Evolutionary conservation across 2,113 vertebrate genomes (phyloP).

Genomic region (Anhinga rufa): DNA sequence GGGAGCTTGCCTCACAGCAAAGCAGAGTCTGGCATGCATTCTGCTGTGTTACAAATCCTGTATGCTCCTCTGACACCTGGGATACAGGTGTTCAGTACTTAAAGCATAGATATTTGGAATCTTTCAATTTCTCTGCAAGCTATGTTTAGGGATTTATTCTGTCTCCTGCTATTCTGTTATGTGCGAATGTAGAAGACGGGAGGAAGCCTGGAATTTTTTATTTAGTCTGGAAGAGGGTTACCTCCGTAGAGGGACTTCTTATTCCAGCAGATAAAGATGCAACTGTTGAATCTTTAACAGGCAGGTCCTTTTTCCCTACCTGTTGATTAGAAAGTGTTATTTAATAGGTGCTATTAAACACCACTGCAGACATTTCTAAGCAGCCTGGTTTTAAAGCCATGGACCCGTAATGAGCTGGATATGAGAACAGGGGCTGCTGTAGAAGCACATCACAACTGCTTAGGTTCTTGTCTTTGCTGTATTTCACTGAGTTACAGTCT

Average conservation of each 20-base stretch:
- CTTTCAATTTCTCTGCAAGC: neutral
- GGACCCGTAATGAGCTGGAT: neutral
- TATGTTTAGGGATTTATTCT: neutral
- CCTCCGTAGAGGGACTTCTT: neutral
- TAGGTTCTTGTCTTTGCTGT: neutral
- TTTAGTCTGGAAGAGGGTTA: neutral
- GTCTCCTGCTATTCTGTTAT: neutral
- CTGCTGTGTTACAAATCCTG: neutral
- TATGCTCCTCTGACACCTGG: neutral
- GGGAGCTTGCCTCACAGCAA: neutral
- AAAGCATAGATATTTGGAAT: neutral
- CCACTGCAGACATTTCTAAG: neutral
- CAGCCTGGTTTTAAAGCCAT: neutral
- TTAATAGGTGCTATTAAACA: slow-evolving; percentile 33
- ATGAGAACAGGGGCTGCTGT: neutral
- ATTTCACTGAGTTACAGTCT: neutral
- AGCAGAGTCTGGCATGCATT: neutral
- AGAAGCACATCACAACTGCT: neutral
- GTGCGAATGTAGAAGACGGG: neutral
- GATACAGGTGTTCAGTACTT: neutral
- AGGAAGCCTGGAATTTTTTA: neutral
- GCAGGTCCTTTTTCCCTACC: neutral
- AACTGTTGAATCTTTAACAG: slow-evolving; percentile 23
- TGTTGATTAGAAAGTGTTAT: slow-evolving; percentile 3
- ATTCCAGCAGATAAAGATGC: neutral